Evolutionary conservation across 2,888 invertebrate genomes (phyloP), one percentile per base, ranked within the genome.

Genomic region (Teleiodes luculella): DNA sequence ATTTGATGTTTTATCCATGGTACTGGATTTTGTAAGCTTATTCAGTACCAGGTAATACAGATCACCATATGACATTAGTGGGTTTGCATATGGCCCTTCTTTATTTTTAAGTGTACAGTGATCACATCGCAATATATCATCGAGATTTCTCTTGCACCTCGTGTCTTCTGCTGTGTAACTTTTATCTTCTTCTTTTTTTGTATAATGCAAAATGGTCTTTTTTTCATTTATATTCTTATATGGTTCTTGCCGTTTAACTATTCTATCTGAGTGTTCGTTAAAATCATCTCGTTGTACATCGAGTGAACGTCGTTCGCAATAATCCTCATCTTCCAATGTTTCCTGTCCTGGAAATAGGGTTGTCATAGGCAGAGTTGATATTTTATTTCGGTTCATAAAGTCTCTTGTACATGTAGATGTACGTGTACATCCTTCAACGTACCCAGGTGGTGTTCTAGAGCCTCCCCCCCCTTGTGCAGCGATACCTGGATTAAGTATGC

Each of bases 321-420:
- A 89, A 59, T 88, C 88, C 62, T 78, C 84, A 48, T 86, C 82
- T 39, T 31, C 24, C 4, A 73, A 74, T 48, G 56, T 52, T 53
- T 57, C 62, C 30, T 51, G 48, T 14, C 39, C 54, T 10, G 61
- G 54, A 20, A 30, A 39, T 18, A 18, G 35, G 7, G 49, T 18
- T 5, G 28, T 11, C 43, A 43, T 31, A 13, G 31, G 31, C 28
- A n/a, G 1, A n/a, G 31, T 39, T 14, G 51, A 30, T 57, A 74
- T 64, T 74, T 76, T 83, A 56, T 89, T 89, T 59, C 83, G 72
- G 30, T 85, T 70, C 76, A 83, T 74, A 56, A 65, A 79, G 36
- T 81, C 81, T 45, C 88, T 74, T 1, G 87, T 87, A 57, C 88
- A 89, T 0, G 88, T 89, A 8, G 83, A 86, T 36, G 86, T 89